phyloP scores from a whole-genome alignment of 1,140 invertebrate species.

The Heliconius hewitsoni region DNA sequence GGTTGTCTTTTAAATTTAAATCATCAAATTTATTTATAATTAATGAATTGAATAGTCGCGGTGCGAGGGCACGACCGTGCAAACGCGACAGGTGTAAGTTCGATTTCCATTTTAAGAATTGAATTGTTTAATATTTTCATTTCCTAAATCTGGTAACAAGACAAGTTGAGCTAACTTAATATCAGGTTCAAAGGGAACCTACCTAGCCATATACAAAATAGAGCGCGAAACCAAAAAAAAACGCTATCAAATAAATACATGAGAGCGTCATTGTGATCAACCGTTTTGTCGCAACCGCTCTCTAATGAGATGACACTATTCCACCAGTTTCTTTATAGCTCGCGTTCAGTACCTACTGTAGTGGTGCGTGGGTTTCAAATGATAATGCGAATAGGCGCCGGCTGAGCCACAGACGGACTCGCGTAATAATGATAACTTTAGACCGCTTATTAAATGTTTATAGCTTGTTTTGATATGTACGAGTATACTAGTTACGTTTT shows the following conservation, averaged over 20 bases:
- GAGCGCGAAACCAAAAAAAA: background rate
- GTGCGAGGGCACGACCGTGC: background rate
- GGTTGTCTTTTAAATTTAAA: background rate
- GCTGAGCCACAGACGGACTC: slow-evolving; percentile 42
- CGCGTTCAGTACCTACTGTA: background rate
- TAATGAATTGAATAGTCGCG: background rate
- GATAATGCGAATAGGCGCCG: slow-evolving; percentile 42
- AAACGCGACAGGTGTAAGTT: no score
- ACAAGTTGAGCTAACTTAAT: background rate
- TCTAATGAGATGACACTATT: slow-evolving; percentile 6
- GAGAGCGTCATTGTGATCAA: background rate
- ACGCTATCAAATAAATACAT: background rate
- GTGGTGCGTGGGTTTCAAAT: slow-evolving; percentile 40
- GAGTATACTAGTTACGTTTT: background rate
- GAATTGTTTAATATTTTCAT: no score
- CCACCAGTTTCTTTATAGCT: slow-evolving; percentile 1
- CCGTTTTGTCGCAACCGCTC: background rate
- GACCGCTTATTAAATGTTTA: slow-evolving; percentile 1
- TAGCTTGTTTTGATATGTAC: background rate
- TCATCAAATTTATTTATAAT: no score
- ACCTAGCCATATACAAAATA: background rate
- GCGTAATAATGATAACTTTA: background rate
- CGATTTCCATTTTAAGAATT: no score
- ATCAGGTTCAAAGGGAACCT: background rate
- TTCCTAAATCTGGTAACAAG: background rate